Base-by-base conservation (phyloP, 2,888 invertebrate genomes). In the Punctoribates punctum region DNA sequence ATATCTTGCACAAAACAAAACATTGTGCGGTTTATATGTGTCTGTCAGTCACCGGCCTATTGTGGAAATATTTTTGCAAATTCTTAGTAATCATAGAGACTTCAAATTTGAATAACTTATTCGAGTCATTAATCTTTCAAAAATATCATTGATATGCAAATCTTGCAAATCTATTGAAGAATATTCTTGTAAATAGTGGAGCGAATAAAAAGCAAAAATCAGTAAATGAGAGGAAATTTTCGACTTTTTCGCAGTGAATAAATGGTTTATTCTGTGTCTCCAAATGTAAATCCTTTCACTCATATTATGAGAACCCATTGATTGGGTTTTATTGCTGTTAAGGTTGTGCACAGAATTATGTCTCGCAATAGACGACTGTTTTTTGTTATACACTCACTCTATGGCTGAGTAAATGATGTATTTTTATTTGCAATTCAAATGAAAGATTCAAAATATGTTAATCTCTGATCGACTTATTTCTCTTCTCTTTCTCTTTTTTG, bases 71-170 rank as follows among this genome's bases (percentile, higher is more conserved):
- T 34, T 34, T 34, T 34, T 34, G 34, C 13, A 51, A 51, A 51
- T 51, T n/a, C 9, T 51, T 51, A n/a, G 51, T n/a, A 51, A 51
- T 51, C 51, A n/a, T 51, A 20, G 51, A 20, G n/a, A n/a, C 20
- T 51, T 20, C n/a, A 51, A 51, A 20, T 51, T 51, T 51, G 51
- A 51, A 51, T 51, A 51, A 51, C 51, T 51, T 51, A 51, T 51
- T 51, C 13, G 51, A 51, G 51, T 51, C 51, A 51, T 51, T 51
- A 51, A 51, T 51, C 51, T 51, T 20, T 51, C 20, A n/a, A 51
- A 51, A 20, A 51, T 20, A 51, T 51, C n/a, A 51, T 51, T 51
- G 20, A 51, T n/a, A 51, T 20, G 51, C 51, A 42, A 42, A 42
- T 51, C 20, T n/a, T 51, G 51, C 1, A 6, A 51, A 17, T 20